Conservation (phyloP, 2,113 vertebrate species). For the Epinephelus moara region DNA sequence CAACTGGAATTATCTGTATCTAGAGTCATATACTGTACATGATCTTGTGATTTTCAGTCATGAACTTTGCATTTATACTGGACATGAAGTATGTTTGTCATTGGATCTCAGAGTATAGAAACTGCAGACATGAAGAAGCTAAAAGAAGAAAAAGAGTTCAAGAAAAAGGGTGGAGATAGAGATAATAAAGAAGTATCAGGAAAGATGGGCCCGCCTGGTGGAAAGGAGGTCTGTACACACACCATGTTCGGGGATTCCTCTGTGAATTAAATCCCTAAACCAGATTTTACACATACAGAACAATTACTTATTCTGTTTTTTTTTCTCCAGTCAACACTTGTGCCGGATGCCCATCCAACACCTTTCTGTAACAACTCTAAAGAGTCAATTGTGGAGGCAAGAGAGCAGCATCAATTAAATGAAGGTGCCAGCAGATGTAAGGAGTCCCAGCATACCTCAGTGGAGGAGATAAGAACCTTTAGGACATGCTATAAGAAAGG, state of each 20-base stretch:
- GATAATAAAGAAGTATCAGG: slow-evolving; percentile 72
- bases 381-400: slow-evolving; percentile 31
- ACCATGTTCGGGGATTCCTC: background rate
- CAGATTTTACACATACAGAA: background rate
- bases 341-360: background rate
- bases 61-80: background rate
- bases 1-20: background rate
- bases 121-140: slow-evolving; percentile 72
- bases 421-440: background rate
- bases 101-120: slow-evolving; percentile 4
- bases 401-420: background rate
- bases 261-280: background rate
- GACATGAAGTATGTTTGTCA: background rate
- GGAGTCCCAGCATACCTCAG: background rate
- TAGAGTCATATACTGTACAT: background rate
- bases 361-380: slow-evolving; percentile 37
- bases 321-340: slow-evolving; percentile 11
- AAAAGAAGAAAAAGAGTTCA: slow-evolving; percentile 78
- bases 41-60: background rate
- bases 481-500: background rate
- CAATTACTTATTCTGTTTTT: background rate
- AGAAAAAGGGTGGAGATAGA: slow-evolving; percentile 74
- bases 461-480: background rate
- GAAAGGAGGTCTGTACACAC: slow-evolving; percentile 66
- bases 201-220: slow-evolving; percentile 68